These are phyloP conservation scores for Danio tinwini DNA, from an alignment of 2,797 vertebrate genomes.

Conservation along the genomic window DNA sequence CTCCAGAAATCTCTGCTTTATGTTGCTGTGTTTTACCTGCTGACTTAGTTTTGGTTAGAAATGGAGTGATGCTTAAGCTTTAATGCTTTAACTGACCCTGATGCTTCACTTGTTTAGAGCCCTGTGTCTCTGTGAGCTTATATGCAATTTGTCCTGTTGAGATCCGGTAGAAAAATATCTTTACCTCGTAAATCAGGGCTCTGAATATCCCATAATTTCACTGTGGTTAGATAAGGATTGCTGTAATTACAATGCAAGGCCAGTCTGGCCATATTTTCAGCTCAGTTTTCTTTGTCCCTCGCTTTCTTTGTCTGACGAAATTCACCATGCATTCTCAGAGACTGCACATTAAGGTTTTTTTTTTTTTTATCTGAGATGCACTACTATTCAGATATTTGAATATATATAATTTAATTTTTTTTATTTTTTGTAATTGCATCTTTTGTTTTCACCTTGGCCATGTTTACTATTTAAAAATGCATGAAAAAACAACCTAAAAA, in stretches of 20 bases:
- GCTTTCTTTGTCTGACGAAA: neutral
- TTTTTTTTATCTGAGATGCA: neutral
- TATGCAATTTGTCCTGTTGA: neutral
- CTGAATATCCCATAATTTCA: slow-evolving; percentile 14
- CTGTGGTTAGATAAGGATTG: neutral
- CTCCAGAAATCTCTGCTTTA: neutral
- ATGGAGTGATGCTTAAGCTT: neutral
- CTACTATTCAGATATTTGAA: neutral
- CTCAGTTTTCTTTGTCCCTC: neutral
- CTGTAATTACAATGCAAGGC: neutral
- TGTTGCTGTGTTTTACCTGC: neutral
- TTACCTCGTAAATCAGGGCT: slow-evolving; percentile 3
- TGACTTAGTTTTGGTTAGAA: neutral
- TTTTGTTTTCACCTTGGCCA: too few relatives aligned
- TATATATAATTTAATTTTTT: too few relatives aligned
- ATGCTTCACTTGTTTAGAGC: neutral
- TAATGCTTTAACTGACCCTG: too few relatives aligned
- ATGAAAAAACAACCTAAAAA: too few relatives aligned
- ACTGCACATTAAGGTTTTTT: neutral
- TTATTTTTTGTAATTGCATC: too few relatives aligned
- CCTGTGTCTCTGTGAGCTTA: neutral
- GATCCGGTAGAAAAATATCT: neutral
- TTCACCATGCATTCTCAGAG: neutral
- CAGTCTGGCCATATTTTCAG: neutral
- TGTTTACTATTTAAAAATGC: neutral